These are phyloP conservation scores for Myxocyprinus asiaticus DNA, from an alignment of 2,113 vertebrate genomes.

Conservation along the genomic window DNA sequence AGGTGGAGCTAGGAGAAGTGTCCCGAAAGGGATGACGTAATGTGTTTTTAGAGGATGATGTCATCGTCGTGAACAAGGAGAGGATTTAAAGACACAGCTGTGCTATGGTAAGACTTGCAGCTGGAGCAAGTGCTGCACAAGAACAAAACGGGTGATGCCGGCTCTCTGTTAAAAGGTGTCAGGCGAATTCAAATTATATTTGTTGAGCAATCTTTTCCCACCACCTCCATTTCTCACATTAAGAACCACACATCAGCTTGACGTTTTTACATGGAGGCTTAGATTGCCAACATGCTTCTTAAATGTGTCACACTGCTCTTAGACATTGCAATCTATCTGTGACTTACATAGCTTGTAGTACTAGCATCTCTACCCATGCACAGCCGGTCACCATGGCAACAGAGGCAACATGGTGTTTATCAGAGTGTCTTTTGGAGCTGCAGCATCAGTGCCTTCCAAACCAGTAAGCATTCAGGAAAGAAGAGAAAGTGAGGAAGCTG, in stretches of 20 bases:
- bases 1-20: conserved; percentile 58
- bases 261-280: neutral
- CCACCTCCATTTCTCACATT: neutral
- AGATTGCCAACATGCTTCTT: neutral
- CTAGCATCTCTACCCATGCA: conserved; percentile 31
- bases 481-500: conserved; percentile 20
- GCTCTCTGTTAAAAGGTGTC: neutral
- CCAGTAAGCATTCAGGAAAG: neutral
- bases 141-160: neutral
- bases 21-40: conserved; percentile 82
- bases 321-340: neutral
- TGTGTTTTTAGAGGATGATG: conserved; percentile 83
- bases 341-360: conserved; percentile 16
- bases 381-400: conserved; percentile 50
- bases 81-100: conserved; percentile 51
- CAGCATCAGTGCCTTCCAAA: conserved; percentile 25
- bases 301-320: neutral
- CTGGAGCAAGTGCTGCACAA: conserved; percentile 17
- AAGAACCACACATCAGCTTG: neutral
- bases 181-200: too few species aligned
- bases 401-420: conserved; percentile 47
- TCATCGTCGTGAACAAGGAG: conserved; percentile 68
- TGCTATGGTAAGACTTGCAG: conserved; percentile 15
- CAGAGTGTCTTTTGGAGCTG: conserved; percentile 34
- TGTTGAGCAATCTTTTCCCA: neutral